Percentiles rank a stretch among this genome's conserved stretches.
These are phyloP conservation scores for Trichacis sp. DNA, from an alignment of 2,888 invertebrate genomes.

Conservation along the genomic window DNA sequence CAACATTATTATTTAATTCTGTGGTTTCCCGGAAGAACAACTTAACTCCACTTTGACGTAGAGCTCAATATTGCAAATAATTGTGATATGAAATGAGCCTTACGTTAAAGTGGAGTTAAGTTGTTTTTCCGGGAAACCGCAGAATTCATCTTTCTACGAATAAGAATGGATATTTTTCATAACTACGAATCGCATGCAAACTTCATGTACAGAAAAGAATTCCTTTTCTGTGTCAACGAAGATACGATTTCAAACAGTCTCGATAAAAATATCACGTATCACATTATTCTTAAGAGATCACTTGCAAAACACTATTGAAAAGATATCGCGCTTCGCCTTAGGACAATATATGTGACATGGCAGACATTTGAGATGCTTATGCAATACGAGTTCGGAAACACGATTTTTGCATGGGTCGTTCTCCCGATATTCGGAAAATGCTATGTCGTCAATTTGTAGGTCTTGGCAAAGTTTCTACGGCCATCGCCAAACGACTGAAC, in stretches of 20 bases:
- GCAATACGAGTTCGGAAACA: conserved; percentile 23
- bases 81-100: too few species aligned
- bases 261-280: neutral
- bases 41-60: too few species aligned
- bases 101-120: too few species aligned
- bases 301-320: neutral
- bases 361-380: conserved; percentile 19
- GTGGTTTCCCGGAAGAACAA: too few species aligned
- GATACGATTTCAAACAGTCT: neutral
- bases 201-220: neutral
- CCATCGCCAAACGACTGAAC: conserved; percentile 40
- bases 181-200: too few species aligned
- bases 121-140: too few species aligned
- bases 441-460: conserved; percentile 38
- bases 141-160: too few species aligned
- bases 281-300: neutral
- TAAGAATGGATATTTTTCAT: too few species aligned
- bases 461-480: conserved; percentile 40
- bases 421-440: conserved; percentile 39
- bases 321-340: neutral
- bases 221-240: neutral
- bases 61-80: too few species aligned
- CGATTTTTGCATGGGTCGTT: conserved; percentile 36
- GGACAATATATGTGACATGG: conserved; percentile 23
- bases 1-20: too few species aligned